These are phyloP conservation scores for Tenebrosternarchus preto DNA, from an alignment of 2,113 vertebrate genomes.

Conservation along the genomic window DNA sequence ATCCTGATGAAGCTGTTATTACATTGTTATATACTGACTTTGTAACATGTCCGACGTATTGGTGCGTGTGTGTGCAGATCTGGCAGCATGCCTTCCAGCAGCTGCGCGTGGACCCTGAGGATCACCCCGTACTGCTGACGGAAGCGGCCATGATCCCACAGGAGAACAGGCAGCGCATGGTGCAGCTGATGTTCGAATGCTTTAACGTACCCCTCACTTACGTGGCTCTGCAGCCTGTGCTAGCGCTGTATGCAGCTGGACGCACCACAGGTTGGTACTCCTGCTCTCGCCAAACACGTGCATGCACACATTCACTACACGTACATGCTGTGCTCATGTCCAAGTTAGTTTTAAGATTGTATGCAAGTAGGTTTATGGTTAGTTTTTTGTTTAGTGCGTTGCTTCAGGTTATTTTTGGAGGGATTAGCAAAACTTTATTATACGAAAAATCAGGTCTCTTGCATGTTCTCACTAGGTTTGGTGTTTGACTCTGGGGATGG, in stretches of 20 bases:
- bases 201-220: slow-evolving; percentile 71
- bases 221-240: slow-evolving; percentile 74
- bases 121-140: slow-evolving; percentile 73
- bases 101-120: slow-evolving; percentile 65
- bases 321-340: no score
- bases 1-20: no score
- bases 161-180: slow-evolving; percentile 66
- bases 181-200: slow-evolving; percentile 76
- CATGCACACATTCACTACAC: no score
- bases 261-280: slow-evolving; percentile 66
- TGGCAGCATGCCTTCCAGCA: slow-evolving; percentile 75
- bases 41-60: no score
- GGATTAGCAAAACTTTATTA: neutral
- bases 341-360: no score
- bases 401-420: no score
- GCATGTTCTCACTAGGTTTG: slow-evolving; percentile 63
- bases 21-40: no score
- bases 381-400: no score
- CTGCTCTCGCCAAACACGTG: no score
- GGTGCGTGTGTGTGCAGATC: slow-evolving; percentile 61
- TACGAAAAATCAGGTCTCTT: neutral
- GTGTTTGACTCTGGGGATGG: slow-evolving; percentile 77
- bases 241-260: slow-evolving; percentile 72
- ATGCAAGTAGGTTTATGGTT: no score
- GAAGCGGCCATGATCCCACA: slow-evolving; percentile 70